A percentile compares a stretch with the other conserved stretches of the same genome.
Conservation (phyloP, 2,113 vertebrate genomes). For the Ranitomeya imitator region DNA sequence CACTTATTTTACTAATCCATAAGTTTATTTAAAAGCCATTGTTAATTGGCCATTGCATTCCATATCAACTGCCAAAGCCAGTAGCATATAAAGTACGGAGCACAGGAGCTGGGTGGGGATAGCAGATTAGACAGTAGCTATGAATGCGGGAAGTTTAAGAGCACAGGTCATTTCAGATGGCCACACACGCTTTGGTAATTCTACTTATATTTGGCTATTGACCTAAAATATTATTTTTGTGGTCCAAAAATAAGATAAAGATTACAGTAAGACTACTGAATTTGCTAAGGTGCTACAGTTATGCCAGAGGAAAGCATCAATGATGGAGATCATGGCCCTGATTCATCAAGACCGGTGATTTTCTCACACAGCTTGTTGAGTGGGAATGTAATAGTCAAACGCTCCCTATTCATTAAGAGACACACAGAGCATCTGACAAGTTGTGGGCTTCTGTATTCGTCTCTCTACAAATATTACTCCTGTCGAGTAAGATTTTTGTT, state of each 20-base stretch:
- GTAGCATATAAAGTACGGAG: neutral
- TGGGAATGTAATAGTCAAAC: no score
- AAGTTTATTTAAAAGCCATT: constrained; percentile 7
- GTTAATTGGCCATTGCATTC: neutral
- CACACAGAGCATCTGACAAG: no score
- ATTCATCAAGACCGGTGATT: no score
- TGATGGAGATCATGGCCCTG: neutral
- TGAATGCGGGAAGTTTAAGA: neutral
- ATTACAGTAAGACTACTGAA: neutral
- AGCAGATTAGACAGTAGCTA: neutral
- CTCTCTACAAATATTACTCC: no score
- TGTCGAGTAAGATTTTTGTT: no score
- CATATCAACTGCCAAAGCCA: neutral
- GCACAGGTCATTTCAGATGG: neutral
- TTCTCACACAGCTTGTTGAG: no score
- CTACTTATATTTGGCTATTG: neutral
- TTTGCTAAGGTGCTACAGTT: neutral
- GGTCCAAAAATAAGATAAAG: neutral
- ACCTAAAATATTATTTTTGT: neutral
- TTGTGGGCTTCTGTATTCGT: no score
- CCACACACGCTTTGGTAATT: neutral
- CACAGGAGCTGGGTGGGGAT: neutral
- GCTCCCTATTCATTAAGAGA: no score
- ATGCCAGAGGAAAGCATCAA: neutral
- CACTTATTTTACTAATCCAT: neutral